phyloP scores from a whole-genome alignment of 2,113 vertebrate genomes.

The Trogon melanurus region DNA sequence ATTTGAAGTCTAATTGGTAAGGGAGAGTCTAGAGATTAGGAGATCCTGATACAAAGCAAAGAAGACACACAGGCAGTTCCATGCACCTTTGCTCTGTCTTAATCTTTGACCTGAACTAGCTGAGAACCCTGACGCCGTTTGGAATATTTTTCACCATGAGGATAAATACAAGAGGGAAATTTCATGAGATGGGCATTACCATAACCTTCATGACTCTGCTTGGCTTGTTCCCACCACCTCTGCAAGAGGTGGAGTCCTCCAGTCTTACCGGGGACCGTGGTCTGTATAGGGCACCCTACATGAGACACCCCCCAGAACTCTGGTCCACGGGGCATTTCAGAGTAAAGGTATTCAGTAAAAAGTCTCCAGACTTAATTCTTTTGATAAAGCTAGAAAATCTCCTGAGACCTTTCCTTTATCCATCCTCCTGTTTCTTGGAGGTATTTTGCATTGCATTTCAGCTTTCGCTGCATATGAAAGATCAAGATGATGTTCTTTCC shows the following conservation, averaged over 20 bases:
- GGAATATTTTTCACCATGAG: neutral
- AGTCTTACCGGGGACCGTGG: accelerated
- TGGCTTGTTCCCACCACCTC: neutral
- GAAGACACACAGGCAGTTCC: neutral
- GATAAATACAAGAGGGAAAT: neutral
- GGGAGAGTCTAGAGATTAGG: neutral
- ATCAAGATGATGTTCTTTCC: no score
- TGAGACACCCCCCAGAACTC: neutral
- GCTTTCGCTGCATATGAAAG: neutral
- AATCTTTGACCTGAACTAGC: neutral
- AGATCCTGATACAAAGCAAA: neutral
- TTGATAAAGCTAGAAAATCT: neutral
- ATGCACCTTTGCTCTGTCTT: neutral
- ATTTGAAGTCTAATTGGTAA: neutral
- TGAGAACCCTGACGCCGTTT: neutral
- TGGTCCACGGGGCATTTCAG: neutral
- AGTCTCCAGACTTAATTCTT: neutral
- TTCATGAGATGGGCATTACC: neutral
- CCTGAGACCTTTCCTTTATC: neutral
- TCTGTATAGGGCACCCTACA: neutral
- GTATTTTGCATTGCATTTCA: neutral
- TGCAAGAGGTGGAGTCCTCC: neutral
- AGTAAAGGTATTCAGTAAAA: neutral
- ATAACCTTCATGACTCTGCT: neutral
- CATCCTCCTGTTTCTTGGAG: neutral